Conservation (phyloP, 2,888 invertebrate species). For the Hydraecia micacea region DNA sequence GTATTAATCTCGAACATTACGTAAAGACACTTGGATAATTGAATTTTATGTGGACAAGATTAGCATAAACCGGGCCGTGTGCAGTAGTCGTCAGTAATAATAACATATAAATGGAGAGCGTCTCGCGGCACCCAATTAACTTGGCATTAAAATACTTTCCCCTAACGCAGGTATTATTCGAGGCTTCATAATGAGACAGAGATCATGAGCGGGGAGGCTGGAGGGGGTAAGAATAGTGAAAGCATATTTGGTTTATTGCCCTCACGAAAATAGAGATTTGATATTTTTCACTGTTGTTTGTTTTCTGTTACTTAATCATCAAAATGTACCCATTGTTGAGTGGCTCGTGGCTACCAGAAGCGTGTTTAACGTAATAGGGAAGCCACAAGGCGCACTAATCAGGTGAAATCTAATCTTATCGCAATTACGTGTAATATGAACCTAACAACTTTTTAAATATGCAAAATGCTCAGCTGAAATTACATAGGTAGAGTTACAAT, state of each 20-base stretch:
- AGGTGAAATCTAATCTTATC: slow-evolving; percentile 45
- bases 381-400: slow-evolving; percentile 34
- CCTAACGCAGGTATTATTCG: slow-evolving; percentile 76
- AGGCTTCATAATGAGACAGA: slow-evolving; percentile 75
- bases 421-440: slow-evolving; percentile 42
- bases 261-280: slow-evolving; percentile 66
- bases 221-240: slow-evolving; percentile 72
- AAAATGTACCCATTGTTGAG: slow-evolving; percentile 19
- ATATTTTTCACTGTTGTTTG: slow-evolving; percentile 59
- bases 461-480: slow-evolving; percentile 51
- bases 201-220: slow-evolving; percentile 68
- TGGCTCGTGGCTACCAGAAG: slow-evolving; percentile 14
- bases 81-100: slow-evolving; percentile 70
- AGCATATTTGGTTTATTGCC: slow-evolving; percentile 73
- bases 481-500: slow-evolving; percentile 39
- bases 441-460: slow-evolving; percentile 50
- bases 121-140: slow-evolving; percentile 75
- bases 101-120: slow-evolving; percentile 76
- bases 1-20: slow-evolving; percentile 58
- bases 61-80: slow-evolving; percentile 71
- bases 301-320: slow-evolving; percentile 22
- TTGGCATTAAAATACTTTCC: slow-evolving; percentile 80
- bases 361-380: slow-evolving; percentile 19
- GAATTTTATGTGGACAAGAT: slow-evolving; percentile 70
- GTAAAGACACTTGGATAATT: slow-evolving; percentile 68